These are phyloP conservation scores for Numenius phaeopus DNA, from an alignment of 2,797 vertebrate genomes.

Conservation along the genomic window DNA sequence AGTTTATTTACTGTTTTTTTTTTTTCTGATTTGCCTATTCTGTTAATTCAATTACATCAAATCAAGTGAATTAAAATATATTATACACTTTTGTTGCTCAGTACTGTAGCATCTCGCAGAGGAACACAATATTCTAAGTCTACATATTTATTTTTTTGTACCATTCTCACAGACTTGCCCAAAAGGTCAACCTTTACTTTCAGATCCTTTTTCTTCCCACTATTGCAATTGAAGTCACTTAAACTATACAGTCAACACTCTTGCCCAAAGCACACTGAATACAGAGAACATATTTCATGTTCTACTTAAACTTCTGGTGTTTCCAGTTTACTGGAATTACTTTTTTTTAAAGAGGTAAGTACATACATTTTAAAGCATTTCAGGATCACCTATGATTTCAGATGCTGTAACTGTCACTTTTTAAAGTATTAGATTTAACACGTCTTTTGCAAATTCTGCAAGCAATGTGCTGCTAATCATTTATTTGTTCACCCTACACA, in stretches of 20 bases:
- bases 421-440: neutral
- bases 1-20: neutral
- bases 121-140: neutral
- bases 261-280: neutral
- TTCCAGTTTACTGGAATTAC: neutral
- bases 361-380: neutral
- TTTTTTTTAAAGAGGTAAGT: neutral
- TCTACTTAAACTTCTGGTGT: neutral
- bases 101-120: neutral
- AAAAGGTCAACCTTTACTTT: neutral
- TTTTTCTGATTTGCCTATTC: neutral
- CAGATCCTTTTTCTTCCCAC: neutral
- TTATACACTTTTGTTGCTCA: neutral
- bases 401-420: neutral
- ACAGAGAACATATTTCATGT: neutral
- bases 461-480: neutral
- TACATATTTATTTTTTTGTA: neutral
- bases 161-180: neutral
- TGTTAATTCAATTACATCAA: neutral
- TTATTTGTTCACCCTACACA: neutral
- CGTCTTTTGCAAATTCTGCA: neutral
- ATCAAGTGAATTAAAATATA: neutral
- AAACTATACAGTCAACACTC: neutral
- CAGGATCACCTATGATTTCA: neutral
- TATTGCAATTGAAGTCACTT: neutral